Evolutionary conservation across 2,888 invertebrate genomes (phyloP).

Genomic region (Diplazon laetatorius): DNA sequence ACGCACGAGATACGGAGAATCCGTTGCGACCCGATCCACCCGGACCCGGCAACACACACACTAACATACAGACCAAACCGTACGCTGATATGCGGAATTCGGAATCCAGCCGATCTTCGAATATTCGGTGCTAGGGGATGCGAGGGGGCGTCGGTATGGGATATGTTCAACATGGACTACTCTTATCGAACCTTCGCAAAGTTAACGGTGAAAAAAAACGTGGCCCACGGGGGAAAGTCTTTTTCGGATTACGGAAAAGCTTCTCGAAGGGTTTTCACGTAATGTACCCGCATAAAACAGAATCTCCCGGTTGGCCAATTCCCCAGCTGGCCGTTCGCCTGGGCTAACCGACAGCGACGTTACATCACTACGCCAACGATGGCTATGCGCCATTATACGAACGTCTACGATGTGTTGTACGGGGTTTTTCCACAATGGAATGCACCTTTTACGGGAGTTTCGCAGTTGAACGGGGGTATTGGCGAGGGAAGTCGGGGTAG

Average conservation of each 20-base stretch:
- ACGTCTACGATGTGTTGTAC: constrained; percentile 48
- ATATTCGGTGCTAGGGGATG: constrained; percentile 31
- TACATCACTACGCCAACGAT: constrained; percentile 51
- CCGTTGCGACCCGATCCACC: constrained; percentile 10
- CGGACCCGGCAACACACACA: neutral
- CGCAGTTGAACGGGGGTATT: constrained; percentile 53
- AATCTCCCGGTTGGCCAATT: constrained; percentile 38
- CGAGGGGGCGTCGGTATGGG: constrained; percentile 31
- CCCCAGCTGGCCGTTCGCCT: constrained; percentile 44
- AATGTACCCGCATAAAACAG: constrained; percentile 32
- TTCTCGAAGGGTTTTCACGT: constrained; percentile 17
- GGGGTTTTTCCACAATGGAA: constrained; percentile 29
- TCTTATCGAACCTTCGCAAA: constrained; percentile 20
- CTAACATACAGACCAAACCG: neutral
- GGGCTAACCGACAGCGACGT: constrained; percentile 28
- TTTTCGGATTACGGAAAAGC: constrained; percentile 12
- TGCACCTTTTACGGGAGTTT: constrained; percentile 37
- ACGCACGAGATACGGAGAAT: constrained; percentile 51
- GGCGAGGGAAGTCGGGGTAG: constrained; percentile 27
- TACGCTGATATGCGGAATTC: neutral
- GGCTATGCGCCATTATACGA: constrained; percentile 46
- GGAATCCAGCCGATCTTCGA: constrained; percentile 23
- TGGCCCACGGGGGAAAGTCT: constrained; percentile 23
- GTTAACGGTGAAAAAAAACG: constrained; percentile 5
- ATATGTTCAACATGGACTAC: constrained; percentile 13